These are phyloP conservation scores for Thripadectes ignobilis DNA, from an alignment of 2,797 vertebrate species.

Conservation along the genomic window DNA sequence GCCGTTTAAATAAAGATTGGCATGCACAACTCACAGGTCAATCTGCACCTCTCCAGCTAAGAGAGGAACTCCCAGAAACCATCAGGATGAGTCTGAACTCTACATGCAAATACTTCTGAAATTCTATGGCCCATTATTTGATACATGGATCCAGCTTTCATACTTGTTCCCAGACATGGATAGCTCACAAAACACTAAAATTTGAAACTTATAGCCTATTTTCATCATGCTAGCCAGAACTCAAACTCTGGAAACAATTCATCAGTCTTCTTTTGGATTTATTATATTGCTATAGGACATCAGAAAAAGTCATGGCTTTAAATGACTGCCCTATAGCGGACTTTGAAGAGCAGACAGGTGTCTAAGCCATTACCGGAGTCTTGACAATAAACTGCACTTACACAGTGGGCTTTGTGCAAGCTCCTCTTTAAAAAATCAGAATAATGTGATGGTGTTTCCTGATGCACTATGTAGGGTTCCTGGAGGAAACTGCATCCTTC, in stretches of 20 bases:
- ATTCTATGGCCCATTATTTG: accelerated
- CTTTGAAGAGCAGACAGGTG: not conserved
- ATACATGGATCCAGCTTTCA: not conserved
- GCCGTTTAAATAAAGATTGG: not conserved
- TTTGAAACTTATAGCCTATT: not conserved
- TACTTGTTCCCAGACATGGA: not conserved
- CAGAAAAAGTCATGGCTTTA: not conserved
- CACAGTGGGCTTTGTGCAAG: not conserved
- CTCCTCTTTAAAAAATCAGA: not conserved
- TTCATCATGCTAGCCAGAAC: not conserved
- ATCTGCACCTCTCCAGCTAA: not conserved
- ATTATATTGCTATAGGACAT: not conserved
- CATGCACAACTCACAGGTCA: not conserved
- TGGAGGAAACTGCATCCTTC: not conserved
- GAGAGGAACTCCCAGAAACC: not conserved
- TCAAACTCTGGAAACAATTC: not conserved
- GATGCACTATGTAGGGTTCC: not conserved
- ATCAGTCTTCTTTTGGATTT: not conserved
- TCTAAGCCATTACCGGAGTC: not conserved
- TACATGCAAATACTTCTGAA: not conserved
- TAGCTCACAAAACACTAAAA: not conserved
- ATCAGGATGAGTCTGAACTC: not conserved
- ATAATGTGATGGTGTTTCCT: not conserved
- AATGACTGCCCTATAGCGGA: not conserved
- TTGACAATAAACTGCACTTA: not conserved